Evolutionary conservation across 2,888 invertebrate species (phyloP).

Genomic region (Apotomis turbidana): DNA sequence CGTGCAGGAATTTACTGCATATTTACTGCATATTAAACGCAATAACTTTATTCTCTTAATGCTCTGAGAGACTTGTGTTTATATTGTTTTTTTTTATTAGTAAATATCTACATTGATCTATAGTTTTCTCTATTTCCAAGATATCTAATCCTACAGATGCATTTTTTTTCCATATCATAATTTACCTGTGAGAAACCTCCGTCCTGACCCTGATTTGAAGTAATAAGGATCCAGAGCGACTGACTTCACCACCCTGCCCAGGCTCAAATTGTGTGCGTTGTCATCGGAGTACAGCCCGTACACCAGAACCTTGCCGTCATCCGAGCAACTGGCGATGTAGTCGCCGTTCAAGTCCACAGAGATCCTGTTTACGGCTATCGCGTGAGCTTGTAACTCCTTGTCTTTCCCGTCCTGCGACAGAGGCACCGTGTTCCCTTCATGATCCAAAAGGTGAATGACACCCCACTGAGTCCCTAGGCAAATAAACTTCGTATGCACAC

Average conservation of each 20-base stretch:
- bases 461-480: constrained; percentile 97
- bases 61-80: no score
- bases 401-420: constrained; percentile 84
- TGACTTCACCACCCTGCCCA: constrained; percentile 93
- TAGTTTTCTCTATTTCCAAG: no score
- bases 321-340: constrained; percentile 95
- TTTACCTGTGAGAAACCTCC: constrained; percentile 90
- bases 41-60: no score
- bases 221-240: constrained; percentile 94
- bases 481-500: constrained; percentile 97
- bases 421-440: constrained; percentile 91
- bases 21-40: no score
- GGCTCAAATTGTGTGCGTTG: constrained; percentile 89
- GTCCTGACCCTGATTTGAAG: constrained; percentile 88
- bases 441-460: constrained; percentile 94
- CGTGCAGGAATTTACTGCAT: no score
- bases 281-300: constrained; percentile 94
- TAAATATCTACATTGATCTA: no score
- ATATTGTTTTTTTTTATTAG: no score
- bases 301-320: constrained; percentile 94
- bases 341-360: constrained; percentile 97
- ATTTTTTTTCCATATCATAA: not conserved
- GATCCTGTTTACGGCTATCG: constrained; percentile 96
- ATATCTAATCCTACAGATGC: no score
- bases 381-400: constrained; percentile 90